A percentile compares a stretch with the other conserved stretches of the same genome.
phyloP scores from a whole-genome alignment of 2,113 vertebrate genomes.

The Sinocyclocheilus grahami region DNA sequence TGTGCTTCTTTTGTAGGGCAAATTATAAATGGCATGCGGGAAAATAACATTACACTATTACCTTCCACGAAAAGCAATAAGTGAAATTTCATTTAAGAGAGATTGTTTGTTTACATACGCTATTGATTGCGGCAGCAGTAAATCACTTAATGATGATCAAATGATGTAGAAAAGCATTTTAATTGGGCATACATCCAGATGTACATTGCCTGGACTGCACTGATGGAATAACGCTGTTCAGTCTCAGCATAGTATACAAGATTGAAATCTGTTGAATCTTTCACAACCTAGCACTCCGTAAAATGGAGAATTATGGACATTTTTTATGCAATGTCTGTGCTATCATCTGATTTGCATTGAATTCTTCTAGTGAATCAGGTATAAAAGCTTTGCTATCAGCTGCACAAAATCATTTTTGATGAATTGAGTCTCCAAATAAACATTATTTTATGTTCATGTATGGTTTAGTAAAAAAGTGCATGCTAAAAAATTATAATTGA shows the following conservation, averaged over 20 bases:
- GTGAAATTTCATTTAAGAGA: neutral
- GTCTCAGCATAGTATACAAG: neutral
- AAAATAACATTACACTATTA: constrained; percentile 9
- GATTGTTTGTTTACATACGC: constrained; percentile 5
- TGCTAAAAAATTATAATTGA: neutral
- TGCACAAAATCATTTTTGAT: neutral
- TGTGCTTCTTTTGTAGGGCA: neutral
- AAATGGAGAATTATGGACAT: neutral
- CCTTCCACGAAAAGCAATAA: constrained; percentile 1
- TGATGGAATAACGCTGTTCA: neutral
- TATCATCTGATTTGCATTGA: neutral
- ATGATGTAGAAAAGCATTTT: constrained; percentile 4
- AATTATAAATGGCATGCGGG: neutral
- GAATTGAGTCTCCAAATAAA: neutral
- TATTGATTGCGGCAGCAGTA: constrained; percentile 12
- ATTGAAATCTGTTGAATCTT: constrained; percentile 4
- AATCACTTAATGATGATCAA: constrained; percentile 7
- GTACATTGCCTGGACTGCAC: neutral
- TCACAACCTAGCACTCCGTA: neutral
- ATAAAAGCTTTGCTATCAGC: neutral
- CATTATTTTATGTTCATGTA: neutral
- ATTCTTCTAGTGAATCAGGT: neutral
- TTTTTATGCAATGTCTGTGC: neutral
- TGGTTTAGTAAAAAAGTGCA: neutral
- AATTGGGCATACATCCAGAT: constrained; percentile 16